Conservation (phyloP, 2,888 invertebrate genomes). For the Apamea crenata region DNA sequence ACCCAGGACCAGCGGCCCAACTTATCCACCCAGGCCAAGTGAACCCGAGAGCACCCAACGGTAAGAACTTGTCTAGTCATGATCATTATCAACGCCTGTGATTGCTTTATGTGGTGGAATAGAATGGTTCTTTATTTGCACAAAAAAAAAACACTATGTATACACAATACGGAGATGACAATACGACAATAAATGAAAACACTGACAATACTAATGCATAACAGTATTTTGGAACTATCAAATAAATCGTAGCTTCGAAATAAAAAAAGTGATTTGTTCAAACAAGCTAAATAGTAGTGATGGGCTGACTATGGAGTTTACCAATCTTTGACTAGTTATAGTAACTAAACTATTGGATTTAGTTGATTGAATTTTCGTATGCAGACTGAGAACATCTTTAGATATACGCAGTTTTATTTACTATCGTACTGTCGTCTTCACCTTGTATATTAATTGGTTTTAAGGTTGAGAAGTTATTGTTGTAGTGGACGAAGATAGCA, state of each 20-base stretch:
- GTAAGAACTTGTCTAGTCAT: constrained; percentile 25
- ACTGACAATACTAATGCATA: not conserved
- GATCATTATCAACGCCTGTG: not conserved
- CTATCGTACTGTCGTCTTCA: too few relatives aligned
- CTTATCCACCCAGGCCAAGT: constrained; percentile 54
- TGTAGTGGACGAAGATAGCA: not conserved
- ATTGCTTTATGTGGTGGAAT: not conserved
- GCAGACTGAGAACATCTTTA: too few relatives aligned
- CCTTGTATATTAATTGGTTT: not conserved
- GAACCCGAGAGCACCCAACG: constrained; percentile 40
- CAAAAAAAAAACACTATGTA: too few relatives aligned
- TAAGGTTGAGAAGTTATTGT: not conserved
- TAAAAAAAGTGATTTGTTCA: too few relatives aligned
- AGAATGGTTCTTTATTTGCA: too few relatives aligned
- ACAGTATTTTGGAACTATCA: not conserved
- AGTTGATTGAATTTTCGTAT: too few relatives aligned
- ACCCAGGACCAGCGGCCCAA: constrained; percentile 63
- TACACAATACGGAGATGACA: not conserved
- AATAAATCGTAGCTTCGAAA: too few relatives aligned
- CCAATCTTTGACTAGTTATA: too few relatives aligned
- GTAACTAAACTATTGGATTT: too few relatives aligned
- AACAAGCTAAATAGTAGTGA: too few relatives aligned
- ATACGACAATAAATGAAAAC: not conserved
- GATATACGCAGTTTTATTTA: too few relatives aligned
- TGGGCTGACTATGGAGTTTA: too few relatives aligned